Conservation (phyloP, 1,140 invertebrate species). For the Dermatophagoides farinae region DNA sequence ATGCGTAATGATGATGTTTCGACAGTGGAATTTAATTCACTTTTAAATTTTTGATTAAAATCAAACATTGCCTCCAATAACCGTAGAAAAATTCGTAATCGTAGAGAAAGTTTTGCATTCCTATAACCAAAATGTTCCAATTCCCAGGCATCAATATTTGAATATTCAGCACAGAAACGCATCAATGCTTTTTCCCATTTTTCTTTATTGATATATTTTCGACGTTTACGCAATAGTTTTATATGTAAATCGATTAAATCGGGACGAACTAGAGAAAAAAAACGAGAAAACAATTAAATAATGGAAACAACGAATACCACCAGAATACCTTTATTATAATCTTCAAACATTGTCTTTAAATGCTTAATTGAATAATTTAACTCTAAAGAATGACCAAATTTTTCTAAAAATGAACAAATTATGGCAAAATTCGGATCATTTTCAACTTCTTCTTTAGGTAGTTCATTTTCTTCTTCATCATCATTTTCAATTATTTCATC, state of each 20-base stretch:
- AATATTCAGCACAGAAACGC: slow-evolving; percentile 74
- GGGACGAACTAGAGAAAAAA: slow-evolving; percentile 16
- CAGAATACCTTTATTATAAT: slow-evolving; percentile 48
- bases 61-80: slow-evolving; percentile 87
- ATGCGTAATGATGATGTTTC: slow-evolving; percentile 54
- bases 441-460: slow-evolving; percentile 26
- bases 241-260: slow-evolving; percentile 63
- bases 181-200: slow-evolving; percentile 73
- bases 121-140: slow-evolving; percentile 86
- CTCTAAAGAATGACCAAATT: slow-evolving; percentile 59
- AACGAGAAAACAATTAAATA: slow-evolving; percentile 12
- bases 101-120: slow-evolving; percentile 62
- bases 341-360: slow-evolving; percentile 66
- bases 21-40: slow-evolving; percentile 56
- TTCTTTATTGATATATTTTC: slow-evolving; percentile 58
- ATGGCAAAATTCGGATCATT: slow-evolving; percentile 86
- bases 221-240: slow-evolving; percentile 57
- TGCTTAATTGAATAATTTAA: slow-evolving; percentile 39
- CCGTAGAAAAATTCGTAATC: slow-evolving; percentile 59
- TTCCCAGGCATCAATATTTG: slow-evolving; percentile 81
- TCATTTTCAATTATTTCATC: neutral
- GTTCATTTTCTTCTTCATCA: neutral
- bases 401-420: slow-evolving; percentile 76
- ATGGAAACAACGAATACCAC: neutral
- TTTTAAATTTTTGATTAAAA: slow-evolving; percentile 75